phyloP scores from a whole-genome alignment of 2,113 vertebrate species.

The Rhipidura dahli region DNA sequence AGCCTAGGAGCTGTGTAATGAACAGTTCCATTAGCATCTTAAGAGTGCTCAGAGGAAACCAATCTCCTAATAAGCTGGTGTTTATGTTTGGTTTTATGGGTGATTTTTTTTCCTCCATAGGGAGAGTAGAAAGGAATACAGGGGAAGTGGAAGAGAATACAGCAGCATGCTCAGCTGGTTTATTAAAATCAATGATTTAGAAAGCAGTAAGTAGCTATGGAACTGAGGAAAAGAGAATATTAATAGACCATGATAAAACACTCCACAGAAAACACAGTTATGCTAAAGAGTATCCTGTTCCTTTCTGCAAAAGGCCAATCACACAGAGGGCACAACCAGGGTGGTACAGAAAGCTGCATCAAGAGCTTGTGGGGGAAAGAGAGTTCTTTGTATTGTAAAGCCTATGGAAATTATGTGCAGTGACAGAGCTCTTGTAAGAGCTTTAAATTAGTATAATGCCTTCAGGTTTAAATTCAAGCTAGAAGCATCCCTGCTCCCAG shows the following conservation, averaged over 20 bases:
- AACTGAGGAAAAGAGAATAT: background rate
- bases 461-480: background rate
- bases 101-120: background rate
- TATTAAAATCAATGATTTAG: slow-evolving; percentile 37
- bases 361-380: background rate
- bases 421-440: background rate
- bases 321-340: background rate
- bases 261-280: background rate
- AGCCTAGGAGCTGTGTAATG: background rate
- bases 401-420: background rate
- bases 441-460: background rate
- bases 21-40: background rate
- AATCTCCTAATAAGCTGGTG: background rate
- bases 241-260: background rate
- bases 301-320: background rate
- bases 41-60: background rate
- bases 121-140: background rate
- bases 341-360: background rate
- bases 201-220: background rate
- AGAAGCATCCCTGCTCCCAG: background rate
- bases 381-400: background rate
- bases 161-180: background rate
- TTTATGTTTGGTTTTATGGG: background rate
- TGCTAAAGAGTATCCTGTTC: background rate
- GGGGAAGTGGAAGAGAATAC: background rate